These are phyloP conservation scores for Nixonia krombeini DNA, from an alignment of 1,140 invertebrate species.

Conservation along the genomic window DNA sequence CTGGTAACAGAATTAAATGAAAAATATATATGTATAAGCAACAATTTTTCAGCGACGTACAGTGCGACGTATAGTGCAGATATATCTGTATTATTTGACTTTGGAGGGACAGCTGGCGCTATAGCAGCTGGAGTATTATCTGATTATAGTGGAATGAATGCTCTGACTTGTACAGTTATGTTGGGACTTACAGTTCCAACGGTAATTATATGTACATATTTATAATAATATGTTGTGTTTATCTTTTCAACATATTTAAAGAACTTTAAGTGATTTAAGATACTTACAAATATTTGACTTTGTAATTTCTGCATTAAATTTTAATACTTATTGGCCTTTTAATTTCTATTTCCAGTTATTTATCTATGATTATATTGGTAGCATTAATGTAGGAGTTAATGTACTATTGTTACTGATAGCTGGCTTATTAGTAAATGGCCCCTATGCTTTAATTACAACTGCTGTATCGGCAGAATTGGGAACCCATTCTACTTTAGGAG, in stretches of 20 bases:
- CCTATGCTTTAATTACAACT: conserved; percentile 96
- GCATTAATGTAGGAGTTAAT: conserved; percentile 75
- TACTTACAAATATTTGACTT: too few relatives aligned
- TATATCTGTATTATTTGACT: conserved; percentile 92
- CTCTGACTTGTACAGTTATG: conserved; percentile 87
- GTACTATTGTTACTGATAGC: conserved; percentile 81
- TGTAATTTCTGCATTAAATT: too few relatives aligned
- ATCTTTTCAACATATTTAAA: too few relatives aligned
- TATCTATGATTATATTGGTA: conserved; percentile 82
- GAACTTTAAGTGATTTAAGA: too few relatives aligned
- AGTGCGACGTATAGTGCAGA: conserved; percentile 82
- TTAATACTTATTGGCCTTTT: too few relatives aligned
- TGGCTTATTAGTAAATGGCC: conserved; percentile 93
- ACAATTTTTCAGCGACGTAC: conserved; percentile 78
- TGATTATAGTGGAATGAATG: conserved; percentile 88
- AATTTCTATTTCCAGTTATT: conserved; percentile 77
- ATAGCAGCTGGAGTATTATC: conserved; percentile 89
- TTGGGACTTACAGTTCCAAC: conserved; percentile 85
- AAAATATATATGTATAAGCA: conserved; percentile 17
- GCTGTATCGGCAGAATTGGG: conserved; percentile 95
- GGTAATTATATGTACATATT: conserved; percentile 75
- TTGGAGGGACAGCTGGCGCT: conserved; percentile 91
- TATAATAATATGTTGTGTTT: too few relatives aligned
- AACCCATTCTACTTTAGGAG: conserved; percentile 86
- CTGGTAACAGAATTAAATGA: too few relatives aligned